Percentiles rank a stretch among this genome's conserved stretches.
Evolutionary conservation across 2,888 invertebrate genomes (phyloP).

Genomic region (Lasius platythorax): DNA sequence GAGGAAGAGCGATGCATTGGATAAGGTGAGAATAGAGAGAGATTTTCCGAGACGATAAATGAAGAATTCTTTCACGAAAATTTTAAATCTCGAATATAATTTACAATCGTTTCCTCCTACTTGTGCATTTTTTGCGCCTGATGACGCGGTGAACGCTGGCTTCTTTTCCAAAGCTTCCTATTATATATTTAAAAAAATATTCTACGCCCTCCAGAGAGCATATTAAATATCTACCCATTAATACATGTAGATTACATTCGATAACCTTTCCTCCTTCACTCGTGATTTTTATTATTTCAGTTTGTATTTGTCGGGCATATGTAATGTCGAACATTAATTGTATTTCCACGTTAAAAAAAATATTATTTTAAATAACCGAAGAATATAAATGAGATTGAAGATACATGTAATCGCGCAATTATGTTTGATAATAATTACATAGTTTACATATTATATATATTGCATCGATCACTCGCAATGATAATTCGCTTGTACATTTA

Average conservation of each 20-base stretch:
- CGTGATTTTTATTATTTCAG: not conserved
- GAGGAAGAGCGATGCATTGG: not conserved
- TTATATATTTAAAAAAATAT: not conserved
- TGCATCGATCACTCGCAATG: not conserved
- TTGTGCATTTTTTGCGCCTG: not conserved
- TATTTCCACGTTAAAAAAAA: too few relatives aligned
- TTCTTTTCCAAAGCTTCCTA: not conserved
- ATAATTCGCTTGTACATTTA: not conserved
- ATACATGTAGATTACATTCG: not conserved
- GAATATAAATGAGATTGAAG: too few relatives aligned
- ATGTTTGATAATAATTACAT: not conserved
- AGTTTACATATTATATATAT: not conserved
- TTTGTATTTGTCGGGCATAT: not conserved
- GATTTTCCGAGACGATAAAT: not conserved
- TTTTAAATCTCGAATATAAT: not conserved
- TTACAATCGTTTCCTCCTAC: not conserved
- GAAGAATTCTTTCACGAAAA: not conserved
- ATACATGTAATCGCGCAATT: not conserved
- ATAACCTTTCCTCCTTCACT: not conserved
- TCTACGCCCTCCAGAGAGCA: not conserved
- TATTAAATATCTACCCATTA: not conserved
- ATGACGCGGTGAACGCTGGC: not conserved
- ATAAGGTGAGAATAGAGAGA: not conserved
- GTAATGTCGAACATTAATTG: too few relatives aligned
- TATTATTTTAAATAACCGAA: too few relatives aligned